Conservation (phyloP, 64 coral and sea anemone genomes). For the Dendronephthya gigantea region DNA sequence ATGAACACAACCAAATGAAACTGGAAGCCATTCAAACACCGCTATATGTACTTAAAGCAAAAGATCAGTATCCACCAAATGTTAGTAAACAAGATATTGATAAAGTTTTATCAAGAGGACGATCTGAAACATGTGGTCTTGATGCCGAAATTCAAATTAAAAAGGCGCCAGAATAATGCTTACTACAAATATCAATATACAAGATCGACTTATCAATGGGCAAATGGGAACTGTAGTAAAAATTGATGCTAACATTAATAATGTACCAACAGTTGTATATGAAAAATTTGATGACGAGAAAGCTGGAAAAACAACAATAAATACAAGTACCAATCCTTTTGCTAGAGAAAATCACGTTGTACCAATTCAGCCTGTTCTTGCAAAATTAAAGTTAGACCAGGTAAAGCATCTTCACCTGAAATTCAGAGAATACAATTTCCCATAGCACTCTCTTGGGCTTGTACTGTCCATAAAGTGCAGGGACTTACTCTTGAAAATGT, state of each 20-base stretch:
- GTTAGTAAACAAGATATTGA: slow-evolving; percentile 31
- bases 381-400: slow-evolving; percentile 1
- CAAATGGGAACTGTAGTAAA: slow-evolving; percentile 32
- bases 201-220: slow-evolving; percentile 48
- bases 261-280: neutral
- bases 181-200: slow-evolving; percentile 31
- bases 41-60: slow-evolving; percentile 23
- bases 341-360: slow-evolving; percentile 22
- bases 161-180: slow-evolving; percentile 34
- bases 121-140: slow-evolving; percentile 46
- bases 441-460: slow-evolving; percentile 35
- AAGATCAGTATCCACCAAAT: slow-evolving; percentile 40
- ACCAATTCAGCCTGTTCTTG: slow-evolving; percentile 32
- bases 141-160: slow-evolving; percentile 39
- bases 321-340: neutral
- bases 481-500: slow-evolving; percentile 26
- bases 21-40: neutral
- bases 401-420: slow-evolving; percentile 48
- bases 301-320: slow-evolving; percentile 18
- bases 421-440: slow-evolving; percentile 44
- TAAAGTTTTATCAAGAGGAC: slow-evolving; percentile 32
- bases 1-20: slow-evolving; percentile 19
- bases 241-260: neutral
- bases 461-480: slow-evolving; percentile 43
- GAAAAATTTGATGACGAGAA: slow-evolving; percentile 44